Evolutionary conservation across 2,888 invertebrate species (phyloP).

Genomic region (Drosophila multiciliata): DNA sequence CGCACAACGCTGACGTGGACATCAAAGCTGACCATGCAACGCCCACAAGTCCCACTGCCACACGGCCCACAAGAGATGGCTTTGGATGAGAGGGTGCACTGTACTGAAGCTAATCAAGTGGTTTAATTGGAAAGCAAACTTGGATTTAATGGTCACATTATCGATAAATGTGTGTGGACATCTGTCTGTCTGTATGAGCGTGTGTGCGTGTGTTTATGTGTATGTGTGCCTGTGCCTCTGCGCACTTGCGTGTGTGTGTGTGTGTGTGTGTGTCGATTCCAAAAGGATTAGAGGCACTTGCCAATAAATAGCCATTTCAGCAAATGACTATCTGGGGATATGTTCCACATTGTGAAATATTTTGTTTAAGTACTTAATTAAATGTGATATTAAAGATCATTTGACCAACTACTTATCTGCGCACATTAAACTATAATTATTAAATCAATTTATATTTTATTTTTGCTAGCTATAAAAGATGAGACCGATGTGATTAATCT

Average conservation of each 20-base stretch:
- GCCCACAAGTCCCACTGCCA: conserved; percentile 36
- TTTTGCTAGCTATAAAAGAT: neutral
- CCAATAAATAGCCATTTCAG: conserved; percentile 7
- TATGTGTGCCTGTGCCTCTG: conserved; percentile 8
- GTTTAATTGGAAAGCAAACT: conserved; percentile 80
- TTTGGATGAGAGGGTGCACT: conserved; percentile 16
- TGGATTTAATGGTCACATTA: conserved; percentile 72
- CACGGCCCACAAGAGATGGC: conserved; percentile 3
- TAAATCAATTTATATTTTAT: neutral
- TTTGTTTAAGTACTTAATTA: conserved; percentile 23
- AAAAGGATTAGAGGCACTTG: conserved; percentile 38
- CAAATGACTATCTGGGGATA: neutral
- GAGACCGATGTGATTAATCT: neutral
- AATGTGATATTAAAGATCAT: neutral
- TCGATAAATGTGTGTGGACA: conserved; percentile 50
- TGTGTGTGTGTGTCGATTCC: conserved; percentile 14
- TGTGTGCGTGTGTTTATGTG: conserved; percentile 4
- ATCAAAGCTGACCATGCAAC: conserved; percentile 42
- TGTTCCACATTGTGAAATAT: conserved; percentile 12
- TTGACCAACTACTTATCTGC: neutral
- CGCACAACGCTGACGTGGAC: conserved; percentile 64
- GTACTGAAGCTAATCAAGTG: conserved; percentile 72
- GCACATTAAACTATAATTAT: neutral
- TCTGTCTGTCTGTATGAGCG: conserved; percentile 1
- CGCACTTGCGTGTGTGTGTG: neutral